These are phyloP conservation scores for Pseudomyrmex pallidus DNA, from an alignment of 1,140 invertebrate genomes.

Conservation along the genomic window DNA sequence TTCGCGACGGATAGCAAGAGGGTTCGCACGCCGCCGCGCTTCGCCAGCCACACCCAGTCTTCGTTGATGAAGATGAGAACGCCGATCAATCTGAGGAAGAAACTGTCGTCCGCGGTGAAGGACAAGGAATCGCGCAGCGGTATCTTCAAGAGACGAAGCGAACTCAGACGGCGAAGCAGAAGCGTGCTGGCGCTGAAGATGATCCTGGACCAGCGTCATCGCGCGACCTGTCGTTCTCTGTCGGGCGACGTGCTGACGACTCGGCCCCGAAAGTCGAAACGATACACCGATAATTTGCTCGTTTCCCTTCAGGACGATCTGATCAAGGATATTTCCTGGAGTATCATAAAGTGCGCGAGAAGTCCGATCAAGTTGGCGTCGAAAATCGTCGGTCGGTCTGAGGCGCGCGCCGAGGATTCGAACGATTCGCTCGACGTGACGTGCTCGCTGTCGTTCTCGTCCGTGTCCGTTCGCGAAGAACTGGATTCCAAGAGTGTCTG, in stretches of 20 bases:
- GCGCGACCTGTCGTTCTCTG: not conserved
- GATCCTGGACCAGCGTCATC: not conserved
- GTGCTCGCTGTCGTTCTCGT: not conserved
- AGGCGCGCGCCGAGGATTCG: not conserved
- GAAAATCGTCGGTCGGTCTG: not conserved
- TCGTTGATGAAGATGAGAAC: constrained; percentile 24
- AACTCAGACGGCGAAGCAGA: constrained; percentile 6
- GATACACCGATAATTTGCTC: not conserved
- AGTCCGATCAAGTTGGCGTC: not conserved
- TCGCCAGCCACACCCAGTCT: constrained; percentile 3
- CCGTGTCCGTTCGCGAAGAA: not conserved
- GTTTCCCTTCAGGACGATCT: not conserved
- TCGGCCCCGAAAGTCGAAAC: not conserved
- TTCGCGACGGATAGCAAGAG: not conserved
- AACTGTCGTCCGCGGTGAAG: not conserved
- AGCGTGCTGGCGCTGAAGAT: constrained; percentile 12
- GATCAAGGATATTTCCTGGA: not conserved
- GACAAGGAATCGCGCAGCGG: too few species aligned
- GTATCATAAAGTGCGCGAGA: not conserved
- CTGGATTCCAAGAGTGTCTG: not conserved
- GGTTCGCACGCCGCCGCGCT: not conserved
- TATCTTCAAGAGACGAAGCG: not conserved
- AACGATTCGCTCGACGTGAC: not conserved
- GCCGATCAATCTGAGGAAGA: not conserved
- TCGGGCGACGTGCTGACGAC: not conserved